Evolutionary conservation across 2,797 vertebrate species (phyloP).

Genomic region (Urosaurus nigricauda): DNA sequence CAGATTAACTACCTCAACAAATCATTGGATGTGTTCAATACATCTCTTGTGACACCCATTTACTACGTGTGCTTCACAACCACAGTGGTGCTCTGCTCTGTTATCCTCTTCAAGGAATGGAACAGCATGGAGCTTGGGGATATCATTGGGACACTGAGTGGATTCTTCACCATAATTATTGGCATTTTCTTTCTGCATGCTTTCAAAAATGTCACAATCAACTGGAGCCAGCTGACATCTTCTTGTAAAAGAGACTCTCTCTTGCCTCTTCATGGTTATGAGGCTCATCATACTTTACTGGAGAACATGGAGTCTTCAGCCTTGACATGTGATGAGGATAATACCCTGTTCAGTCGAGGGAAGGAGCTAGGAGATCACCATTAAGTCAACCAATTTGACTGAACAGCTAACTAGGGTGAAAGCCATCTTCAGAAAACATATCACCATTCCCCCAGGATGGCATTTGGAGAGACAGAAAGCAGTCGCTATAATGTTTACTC

Average conservation of each 20-base stretch:
- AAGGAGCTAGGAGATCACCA: conserved; percentile 32
- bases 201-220: conserved; percentile 80
- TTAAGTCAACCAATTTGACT: background rate
- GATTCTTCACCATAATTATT: conserved; percentile 81
- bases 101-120: conserved; percentile 86
- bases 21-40: conserved; percentile 82
- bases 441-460: background rate
- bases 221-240: conserved; percentile 79
- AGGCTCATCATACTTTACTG: conserved; percentile 77
- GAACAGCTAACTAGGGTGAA: background rate
- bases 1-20: conserved; percentile 87
- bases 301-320: conserved; percentile 71
- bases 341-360: conserved; percentile 70
- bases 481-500: background rate
- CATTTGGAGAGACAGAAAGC: no score
- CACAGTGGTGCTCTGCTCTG: conserved; percentile 78
- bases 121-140: conserved; percentile 77
- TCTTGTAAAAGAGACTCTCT: conserved; percentile 64
- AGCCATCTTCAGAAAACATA: rapidly evolving
- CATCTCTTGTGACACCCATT: conserved; percentile 83
- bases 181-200: conserved; percentile 84
- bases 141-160: conserved; percentile 80
- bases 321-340: conserved; percentile 73
- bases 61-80: conserved; percentile 85
- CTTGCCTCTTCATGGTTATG: conserved; percentile 16